A percentile compares a stretch with the other conserved stretches of the same genome.
phyloP scores from a whole-genome alignment of 2,113 vertebrate genomes.

The Mastomys coucha region DNA sequence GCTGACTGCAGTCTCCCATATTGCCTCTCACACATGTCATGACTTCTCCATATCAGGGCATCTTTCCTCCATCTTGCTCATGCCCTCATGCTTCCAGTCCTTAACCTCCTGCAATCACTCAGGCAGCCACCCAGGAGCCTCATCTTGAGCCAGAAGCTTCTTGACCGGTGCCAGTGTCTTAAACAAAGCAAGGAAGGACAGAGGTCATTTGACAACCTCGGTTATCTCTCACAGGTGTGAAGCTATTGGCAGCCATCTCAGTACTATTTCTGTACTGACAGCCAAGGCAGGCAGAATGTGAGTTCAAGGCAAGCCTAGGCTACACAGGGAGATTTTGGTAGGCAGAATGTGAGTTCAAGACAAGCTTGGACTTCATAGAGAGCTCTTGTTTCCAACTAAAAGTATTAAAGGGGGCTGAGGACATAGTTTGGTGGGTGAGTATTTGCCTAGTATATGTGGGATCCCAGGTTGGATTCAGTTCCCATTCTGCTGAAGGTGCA shows the following conservation, averaged over 20 bases:
- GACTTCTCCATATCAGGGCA: not conserved
- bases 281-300: not conserved
- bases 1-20: not conserved
- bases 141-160: not conserved
- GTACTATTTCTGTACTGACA: not conserved
- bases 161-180: not conserved
- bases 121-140: not conserved
- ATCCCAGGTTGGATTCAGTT: not conserved
- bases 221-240: not conserved
- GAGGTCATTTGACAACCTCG: not conserved
- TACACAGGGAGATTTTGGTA: not conserved
- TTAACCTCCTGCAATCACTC: not conserved
- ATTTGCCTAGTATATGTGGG: not conserved
- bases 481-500: not conserved
- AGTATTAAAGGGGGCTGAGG: not conserved
- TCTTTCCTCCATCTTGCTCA: not conserved
- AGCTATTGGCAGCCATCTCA: not conserved
- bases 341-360: not conserved
- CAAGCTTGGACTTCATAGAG: not conserved
- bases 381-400: not conserved
- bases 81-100: not conserved
- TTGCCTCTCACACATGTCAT: not conserved
- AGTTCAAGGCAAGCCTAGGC: not conserved
- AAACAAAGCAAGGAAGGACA: not conserved
- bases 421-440: not conserved